Conservation (phyloP, 2,113 vertebrate genomes). For the Lasiurus cinereus region DNA sequence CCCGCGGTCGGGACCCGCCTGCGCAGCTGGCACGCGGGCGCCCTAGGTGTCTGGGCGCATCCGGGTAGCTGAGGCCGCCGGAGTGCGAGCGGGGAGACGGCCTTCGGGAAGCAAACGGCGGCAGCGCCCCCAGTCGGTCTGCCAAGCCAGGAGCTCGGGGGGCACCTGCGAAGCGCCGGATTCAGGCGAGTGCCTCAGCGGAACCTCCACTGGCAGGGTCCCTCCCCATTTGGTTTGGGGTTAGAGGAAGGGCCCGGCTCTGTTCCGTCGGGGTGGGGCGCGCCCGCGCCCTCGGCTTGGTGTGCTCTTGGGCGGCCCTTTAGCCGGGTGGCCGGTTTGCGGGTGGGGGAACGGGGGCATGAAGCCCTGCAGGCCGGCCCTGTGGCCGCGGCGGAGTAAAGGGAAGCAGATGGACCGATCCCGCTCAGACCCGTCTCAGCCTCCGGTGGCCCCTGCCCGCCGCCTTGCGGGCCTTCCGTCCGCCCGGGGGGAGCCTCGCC, state of each 20-base stretch:
- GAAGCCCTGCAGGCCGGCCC: not conserved
- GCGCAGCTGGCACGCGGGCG: not conserved
- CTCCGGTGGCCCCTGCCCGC: not conserved
- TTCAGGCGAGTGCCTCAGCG: not conserved
- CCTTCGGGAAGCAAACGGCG: not conserved
- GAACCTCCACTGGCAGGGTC: not conserved
- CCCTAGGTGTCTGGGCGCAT: not conserved
- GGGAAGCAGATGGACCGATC: not conserved
- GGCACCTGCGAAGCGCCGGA: not conserved
- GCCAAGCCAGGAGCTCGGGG: not conserved
- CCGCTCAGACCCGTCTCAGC: not conserved
- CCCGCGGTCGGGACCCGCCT: slow-evolving; percentile 7
- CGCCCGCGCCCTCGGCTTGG: not conserved
- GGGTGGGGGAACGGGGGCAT: not conserved
- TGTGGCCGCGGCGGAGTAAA: not conserved
- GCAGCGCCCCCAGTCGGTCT: not conserved
- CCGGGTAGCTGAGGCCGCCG: not conserved
- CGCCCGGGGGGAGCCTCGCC: not conserved
- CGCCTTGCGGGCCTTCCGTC: not conserved
- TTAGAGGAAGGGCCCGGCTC: slow-evolving; percentile 4
- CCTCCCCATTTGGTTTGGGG: slow-evolving; percentile 9
- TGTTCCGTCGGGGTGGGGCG: not conserved
- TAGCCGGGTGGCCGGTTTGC: not conserved
- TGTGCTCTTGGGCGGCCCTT: not conserved
- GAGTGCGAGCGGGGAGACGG: not conserved